Evolutionary conservation across 1,140 invertebrate genomes (phyloP).

Genomic region (Drosophila kohkoa): DNA sequence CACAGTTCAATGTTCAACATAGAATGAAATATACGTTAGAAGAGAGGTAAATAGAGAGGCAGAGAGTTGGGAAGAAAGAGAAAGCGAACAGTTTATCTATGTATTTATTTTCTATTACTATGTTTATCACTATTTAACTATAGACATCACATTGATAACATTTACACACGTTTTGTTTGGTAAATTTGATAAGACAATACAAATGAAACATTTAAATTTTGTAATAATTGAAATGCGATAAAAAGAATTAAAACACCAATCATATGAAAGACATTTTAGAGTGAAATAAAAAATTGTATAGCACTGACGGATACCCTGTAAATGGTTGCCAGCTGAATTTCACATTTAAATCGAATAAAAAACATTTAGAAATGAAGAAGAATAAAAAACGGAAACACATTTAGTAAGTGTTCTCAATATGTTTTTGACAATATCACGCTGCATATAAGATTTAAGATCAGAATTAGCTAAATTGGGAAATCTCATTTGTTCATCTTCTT

Average conservation of each 20-base stretch:
- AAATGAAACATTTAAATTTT: not conserved
- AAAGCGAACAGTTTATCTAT: slow-evolving; percentile 63
- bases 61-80: slow-evolving; percentile 47
- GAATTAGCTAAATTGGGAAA: no score
- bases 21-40: slow-evolving; percentile 14
- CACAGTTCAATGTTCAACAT: slow-evolving; percentile 11
- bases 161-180: slow-evolving; percentile 5
- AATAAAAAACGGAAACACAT: not conserved
- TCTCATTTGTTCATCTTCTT: not conserved
- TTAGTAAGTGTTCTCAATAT: not conserved
- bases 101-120: slow-evolving; percentile 15
- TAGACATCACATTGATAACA: slow-evolving; percentile 13
- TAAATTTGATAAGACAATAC: slow-evolving; percentile 29
- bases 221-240: not conserved
- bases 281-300: no score
- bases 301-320: no score
- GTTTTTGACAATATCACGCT: not conserved
- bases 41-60: slow-evolving; percentile 48
- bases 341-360: not conserved
- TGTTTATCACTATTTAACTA: slow-evolving; percentile 16
- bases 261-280: no score
- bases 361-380: not conserved
- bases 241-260: not conserved
- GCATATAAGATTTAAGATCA: no score
- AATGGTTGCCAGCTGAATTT: not conserved